Conservation (phyloP, 2,113 vertebrate species). For the Jacana jacana region DNA sequence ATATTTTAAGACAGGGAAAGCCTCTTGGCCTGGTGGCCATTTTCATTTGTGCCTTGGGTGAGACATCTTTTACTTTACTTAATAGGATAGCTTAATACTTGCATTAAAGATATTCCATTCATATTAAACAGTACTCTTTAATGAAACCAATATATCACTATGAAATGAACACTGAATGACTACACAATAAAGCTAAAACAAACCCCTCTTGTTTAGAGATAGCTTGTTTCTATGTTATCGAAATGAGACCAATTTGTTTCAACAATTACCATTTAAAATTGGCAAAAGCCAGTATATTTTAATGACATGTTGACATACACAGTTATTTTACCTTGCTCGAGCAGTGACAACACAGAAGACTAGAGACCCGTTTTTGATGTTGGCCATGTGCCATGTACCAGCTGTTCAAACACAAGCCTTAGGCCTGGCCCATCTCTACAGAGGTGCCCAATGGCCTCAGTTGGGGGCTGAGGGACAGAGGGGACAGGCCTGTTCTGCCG, state of each 20-base stretch:
- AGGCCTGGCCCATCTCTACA: not conserved
- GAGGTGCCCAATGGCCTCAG: too few species aligned
- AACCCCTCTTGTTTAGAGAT: not conserved
- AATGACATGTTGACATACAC: not conserved
- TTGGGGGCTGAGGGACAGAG: not conserved
- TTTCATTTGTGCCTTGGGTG: not conserved
- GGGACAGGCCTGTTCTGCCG: not conserved
- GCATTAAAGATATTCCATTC: not conserved
- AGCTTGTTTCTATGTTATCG: not conserved
- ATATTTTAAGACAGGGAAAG: not conserved
- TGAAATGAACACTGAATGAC: not conserved
- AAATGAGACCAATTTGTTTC: not conserved
- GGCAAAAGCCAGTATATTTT: not conserved
- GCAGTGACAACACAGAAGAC: not conserved
- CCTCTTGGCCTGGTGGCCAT: not conserved
- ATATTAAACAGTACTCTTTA: not conserved
- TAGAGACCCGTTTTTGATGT: not conserved
- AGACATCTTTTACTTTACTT: not conserved
- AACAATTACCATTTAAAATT: not conserved
- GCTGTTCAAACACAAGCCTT: not conserved
- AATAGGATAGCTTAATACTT: not conserved
- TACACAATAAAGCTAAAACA: not conserved
- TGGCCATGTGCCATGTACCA: fast-evolving
- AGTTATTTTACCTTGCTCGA: not conserved
- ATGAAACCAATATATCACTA: not conserved